These are phyloP conservation scores for Cirrhinus mrigala DNA, from an alignment of 2,797 vertebrate species.

Conservation along the genomic window DNA sequence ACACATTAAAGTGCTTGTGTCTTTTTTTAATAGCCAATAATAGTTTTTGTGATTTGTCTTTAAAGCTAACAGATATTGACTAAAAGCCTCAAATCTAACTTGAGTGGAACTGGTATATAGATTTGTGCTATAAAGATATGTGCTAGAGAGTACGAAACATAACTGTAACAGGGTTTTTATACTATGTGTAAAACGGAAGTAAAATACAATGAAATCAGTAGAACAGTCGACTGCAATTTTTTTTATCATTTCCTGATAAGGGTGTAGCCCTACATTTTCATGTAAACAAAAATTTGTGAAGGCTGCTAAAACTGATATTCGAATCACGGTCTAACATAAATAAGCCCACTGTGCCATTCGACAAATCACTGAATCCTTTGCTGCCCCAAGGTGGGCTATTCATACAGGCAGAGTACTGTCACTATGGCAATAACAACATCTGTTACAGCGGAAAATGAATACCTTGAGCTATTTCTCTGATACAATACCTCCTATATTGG, in stretches of 20 bases:
- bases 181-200: not conserved
- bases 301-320: not conserved
- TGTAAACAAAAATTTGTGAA: not conserved
- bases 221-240: not conserved
- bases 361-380: not conserved
- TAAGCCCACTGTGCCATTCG: not conserved
- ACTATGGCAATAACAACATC: constrained; percentile 28
- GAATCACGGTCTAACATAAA: not conserved
- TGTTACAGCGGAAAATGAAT: not conserved
- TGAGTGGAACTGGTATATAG: not conserved
- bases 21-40: not conserved
- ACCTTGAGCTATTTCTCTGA: not conserved
- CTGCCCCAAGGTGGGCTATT: not conserved
- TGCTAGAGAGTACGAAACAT: not conserved
- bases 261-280: constrained; percentile 6
- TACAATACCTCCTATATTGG: not conserved
- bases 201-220: not conserved
- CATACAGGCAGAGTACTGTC: not conserved
- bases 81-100: not conserved
- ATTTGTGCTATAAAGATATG: not conserved
- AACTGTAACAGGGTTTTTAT: not conserved
- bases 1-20: not conserved
- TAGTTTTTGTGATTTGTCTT: not conserved
- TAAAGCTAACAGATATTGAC: not conserved
- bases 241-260: not conserved